These are phyloP conservation scores for Thymelicus acteon DNA, from an alignment of 2,888 invertebrate species.

Conservation along the genomic window DNA sequence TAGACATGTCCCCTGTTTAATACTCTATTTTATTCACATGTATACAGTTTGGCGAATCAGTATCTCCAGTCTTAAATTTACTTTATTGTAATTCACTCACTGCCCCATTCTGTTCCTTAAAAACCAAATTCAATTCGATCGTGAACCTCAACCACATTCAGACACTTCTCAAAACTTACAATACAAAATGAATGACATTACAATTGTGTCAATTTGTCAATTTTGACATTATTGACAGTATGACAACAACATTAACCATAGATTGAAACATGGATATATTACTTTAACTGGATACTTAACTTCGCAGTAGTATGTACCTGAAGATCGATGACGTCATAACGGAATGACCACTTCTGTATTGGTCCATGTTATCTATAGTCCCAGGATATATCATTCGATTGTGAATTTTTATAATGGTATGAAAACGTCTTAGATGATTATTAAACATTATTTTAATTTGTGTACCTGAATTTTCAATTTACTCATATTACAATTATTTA, in stretches of 20 bases:
- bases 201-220: neutral
- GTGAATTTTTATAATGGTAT: no score
- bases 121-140: conserved; percentile 4
- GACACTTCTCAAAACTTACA: conserved; percentile 6
- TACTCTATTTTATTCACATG: neutral
- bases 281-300: no score
- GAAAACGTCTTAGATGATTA: no score
- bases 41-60: conserved; percentile 11
- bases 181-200: conserved; percentile 1
- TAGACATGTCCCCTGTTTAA: neutral
- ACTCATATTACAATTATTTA: no score
- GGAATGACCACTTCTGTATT: no score
- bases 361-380: no score
- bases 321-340: no score
- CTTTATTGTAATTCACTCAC: conserved; percentile 7
- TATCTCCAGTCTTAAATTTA: conserved; percentile 18
- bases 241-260: neutral
- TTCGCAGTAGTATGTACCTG: no score
- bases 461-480: no score
- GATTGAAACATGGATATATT: neutral
- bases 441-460: no score
- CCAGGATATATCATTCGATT: no score
- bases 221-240: neutral
- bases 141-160: conserved; percentile 7
- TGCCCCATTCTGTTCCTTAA: conserved; percentile 7